A percentile compares a stretch with the other conserved stretches of the same genome.
Conservation (phyloP, 30 jellyfish, hydroid and myxozoan species). For the Hydra vulgaris region DNA sequence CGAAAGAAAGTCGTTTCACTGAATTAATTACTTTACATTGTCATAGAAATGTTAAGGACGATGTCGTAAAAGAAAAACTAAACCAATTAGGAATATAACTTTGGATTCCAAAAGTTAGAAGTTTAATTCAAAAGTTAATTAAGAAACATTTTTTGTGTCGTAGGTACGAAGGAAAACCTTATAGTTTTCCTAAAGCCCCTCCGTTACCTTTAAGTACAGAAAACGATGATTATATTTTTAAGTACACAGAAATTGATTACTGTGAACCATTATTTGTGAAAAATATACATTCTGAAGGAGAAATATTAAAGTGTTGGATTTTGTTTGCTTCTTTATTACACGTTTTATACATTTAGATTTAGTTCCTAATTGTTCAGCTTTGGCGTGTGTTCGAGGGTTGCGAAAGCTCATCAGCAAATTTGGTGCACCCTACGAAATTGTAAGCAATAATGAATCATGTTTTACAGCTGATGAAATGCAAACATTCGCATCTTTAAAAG, state of each 20-base stretch:
- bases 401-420: conserved; percentile 14
- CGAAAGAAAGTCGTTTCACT: not conserved
- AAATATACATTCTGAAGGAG: not conserved
- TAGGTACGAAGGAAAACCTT: conserved; percentile 18
- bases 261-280: conserved; percentile 24
- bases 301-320: conserved; percentile 18
- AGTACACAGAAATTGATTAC: conserved; percentile 35
- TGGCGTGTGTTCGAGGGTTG: conserved; percentile 22
- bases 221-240: conserved; percentile 22
- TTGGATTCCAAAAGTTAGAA: conserved; percentile 27
- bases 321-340: conserved; percentile 22
- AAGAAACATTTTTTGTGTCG: conserved; percentile 16
- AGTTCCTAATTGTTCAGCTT: not conserved
- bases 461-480: conserved; percentile 9
- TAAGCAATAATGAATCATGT: conserved; percentile 27
- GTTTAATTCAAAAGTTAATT: conserved; percentile 11
- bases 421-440: conserved; percentile 15
- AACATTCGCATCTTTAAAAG: not conserved
- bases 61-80: conserved; percentile 27
- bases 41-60: conserved; percentile 5
- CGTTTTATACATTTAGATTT: conserved; percentile 34
- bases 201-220: conserved; percentile 39
- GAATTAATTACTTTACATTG: not conserved
- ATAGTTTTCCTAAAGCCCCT: conserved; percentile 26
- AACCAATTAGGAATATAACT: not conserved